Conservation (phyloP, 2,797 vertebrate species). For the Schizopygopsis malacanthus region DNA sequence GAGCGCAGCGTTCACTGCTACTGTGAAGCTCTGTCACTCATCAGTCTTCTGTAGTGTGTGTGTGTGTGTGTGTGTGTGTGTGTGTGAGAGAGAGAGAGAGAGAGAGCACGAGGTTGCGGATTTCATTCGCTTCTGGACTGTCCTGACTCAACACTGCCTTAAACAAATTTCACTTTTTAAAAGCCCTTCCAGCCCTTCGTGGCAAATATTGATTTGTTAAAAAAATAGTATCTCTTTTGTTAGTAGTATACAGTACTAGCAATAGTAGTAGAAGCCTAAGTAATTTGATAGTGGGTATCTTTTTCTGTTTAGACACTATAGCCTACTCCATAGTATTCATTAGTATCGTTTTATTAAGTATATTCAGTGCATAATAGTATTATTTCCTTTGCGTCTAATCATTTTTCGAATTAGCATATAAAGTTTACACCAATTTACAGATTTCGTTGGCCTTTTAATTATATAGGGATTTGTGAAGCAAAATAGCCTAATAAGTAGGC, state of each 20-base stretch:
- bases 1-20: constrained; percentile 64
- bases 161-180: constrained; percentile 20
- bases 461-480: background rate
- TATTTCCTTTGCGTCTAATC: background rate
- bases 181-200: background rate
- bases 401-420: background rate
- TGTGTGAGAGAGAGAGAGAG: constrained; percentile 27
- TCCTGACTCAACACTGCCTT: constrained; percentile 51
- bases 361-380: background rate
- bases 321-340: background rate
- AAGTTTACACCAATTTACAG: background rate
- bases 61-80: too few relatives aligned
- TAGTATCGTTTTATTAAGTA: background rate
- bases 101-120: constrained; percentile 52
- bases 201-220: background rate
- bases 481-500: background rate
- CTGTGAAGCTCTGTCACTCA: constrained; percentile 76
- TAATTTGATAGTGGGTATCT: background rate
- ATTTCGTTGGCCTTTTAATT: background rate
- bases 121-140: constrained; percentile 65
- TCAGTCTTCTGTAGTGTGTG: constrained; percentile 59
- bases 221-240: background rate
- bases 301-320: background rate
- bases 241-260: background rate
- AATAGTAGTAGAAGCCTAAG: background rate